Conservation (phyloP, 2,888 invertebrate genomes). For the Archips xylosteana region DNA sequence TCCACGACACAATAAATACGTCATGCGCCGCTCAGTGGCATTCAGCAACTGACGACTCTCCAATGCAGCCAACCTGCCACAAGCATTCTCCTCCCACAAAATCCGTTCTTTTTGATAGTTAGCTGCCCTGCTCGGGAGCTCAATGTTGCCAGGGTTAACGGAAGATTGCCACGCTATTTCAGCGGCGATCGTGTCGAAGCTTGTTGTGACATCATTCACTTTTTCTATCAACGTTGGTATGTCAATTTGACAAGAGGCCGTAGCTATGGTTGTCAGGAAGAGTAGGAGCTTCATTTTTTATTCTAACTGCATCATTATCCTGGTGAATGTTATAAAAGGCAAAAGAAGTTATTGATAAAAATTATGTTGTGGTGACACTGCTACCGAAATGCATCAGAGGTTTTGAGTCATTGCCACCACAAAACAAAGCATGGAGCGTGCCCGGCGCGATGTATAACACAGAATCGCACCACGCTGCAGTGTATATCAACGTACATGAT, state of each 20-base stretch:
- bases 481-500: too few species aligned
- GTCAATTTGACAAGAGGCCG: conserved; percentile 30
- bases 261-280: not conserved
- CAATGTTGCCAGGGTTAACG: conserved; percentile 59
- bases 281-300: conserved; percentile 23
- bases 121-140: conserved; percentile 55
- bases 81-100: conserved; percentile 65
- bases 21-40: conserved; percentile 77
- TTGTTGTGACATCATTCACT: conserved; percentile 63
- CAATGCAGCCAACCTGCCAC: conserved; percentile 58
- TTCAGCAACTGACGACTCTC: conserved; percentile 59
- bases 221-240: conserved; percentile 59
- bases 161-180: conserved; percentile 74
- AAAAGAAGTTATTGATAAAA: not conserved
- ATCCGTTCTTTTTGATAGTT: conserved; percentile 61
- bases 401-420: too few species aligned
- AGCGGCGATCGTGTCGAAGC: conserved; percentile 67
- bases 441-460: too few species aligned
- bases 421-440: too few species aligned
- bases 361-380: too few species aligned
- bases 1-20: conserved; percentile 87
- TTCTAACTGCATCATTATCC: conserved; percentile 17
- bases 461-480: too few species aligned
- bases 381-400: too few species aligned
- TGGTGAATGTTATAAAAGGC: not conserved